Percentiles rank a stretch among this genome's conserved stretches.
phyloP scores from a whole-genome alignment of 2,888 invertebrate genomes.

The Cerastis rubricosa region DNA sequence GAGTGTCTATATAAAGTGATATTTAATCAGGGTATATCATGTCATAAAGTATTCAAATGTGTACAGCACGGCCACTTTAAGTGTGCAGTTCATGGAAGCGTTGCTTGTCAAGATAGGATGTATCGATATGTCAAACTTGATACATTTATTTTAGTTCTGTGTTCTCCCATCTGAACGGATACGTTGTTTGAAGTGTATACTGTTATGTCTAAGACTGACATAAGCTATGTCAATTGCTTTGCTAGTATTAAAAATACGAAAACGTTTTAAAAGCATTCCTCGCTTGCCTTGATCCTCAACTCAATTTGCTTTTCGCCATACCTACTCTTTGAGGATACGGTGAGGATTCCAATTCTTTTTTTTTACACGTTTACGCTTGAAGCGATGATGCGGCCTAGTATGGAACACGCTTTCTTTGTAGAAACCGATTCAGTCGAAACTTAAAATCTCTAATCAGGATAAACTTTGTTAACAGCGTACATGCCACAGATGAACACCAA shows the following conservation, averaged over 20 bases:
- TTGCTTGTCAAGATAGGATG: no score
- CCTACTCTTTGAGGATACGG: no score
- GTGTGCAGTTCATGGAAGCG: no score
- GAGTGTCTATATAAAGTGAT: background rate
- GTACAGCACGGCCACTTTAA: background rate
- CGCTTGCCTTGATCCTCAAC: background rate
- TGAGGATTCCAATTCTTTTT: background rate
- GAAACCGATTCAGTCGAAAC: background rate
- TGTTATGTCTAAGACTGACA: background rate
- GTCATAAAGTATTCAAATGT: background rate
- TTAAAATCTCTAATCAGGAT: background rate
- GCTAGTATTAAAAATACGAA: background rate
- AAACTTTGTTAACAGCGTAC: conserved; percentile 75
- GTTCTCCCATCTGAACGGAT: no score
- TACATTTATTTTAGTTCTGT: no score
- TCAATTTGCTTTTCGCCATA: background rate
- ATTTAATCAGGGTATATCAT: background rate
- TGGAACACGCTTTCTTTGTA: background rate
- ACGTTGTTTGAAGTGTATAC: no score
- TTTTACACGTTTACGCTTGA: background rate
- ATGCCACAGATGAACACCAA: conserved; percentile 88
- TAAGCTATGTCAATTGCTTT: background rate
- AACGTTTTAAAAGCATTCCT: background rate
- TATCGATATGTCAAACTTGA: no score
- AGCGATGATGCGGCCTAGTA: no score